Evolutionary conservation across 2,113 vertebrate genomes (phyloP), one percentile per base, ranked within the genome.

Genomic region (Rhynchopsitta pachyrhyncha): DNA sequence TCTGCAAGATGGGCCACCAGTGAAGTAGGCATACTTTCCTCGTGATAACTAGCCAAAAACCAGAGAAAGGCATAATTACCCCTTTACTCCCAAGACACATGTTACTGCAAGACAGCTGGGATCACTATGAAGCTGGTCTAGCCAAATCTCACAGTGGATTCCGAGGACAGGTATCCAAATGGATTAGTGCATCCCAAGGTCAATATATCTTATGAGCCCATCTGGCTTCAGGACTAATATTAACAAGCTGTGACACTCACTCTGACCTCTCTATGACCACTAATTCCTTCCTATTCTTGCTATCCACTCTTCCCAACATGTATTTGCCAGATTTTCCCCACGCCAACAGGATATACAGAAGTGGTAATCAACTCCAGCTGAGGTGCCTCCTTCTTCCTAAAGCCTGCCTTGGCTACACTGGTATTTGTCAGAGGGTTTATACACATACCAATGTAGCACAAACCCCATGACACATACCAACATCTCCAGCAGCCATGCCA

Each of bases 261-360:
- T 90, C 52, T 78, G 90, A 94, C 94, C 93, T 92, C 82, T 63
- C 64, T 35, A 11, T 19, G 49, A 92, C 86, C 66, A 93, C 93
- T 52, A 88, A 86, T 81, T 94, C 88, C 81, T 92, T 93, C 86
- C 76, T 84, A 82, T 47, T 84, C 77, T 76, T 74, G 68, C 80
- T 52, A 69, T 71, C 50, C 39, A 60, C 79, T 86, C 90, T 94
- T 85, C 91, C 87, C 84, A 89, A 68, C 69, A 53, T 18, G 17
- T 37, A 96, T 82, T 76, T 89, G 75, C 84, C 93, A 94, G 94
- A 96, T 93, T 88, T 95, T 59, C 82, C 83, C 87, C 53, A 69
- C 79, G 63, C 74, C 0, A 0, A 82, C 84, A 95, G 93, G 67
- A 94, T 88, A 76, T 29, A 31, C 75, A 92, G 44, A 87, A 91